phyloP scores from a whole-genome alignment of 2,797 vertebrate genomes.

The Scyliorhinus canicula region DNA sequence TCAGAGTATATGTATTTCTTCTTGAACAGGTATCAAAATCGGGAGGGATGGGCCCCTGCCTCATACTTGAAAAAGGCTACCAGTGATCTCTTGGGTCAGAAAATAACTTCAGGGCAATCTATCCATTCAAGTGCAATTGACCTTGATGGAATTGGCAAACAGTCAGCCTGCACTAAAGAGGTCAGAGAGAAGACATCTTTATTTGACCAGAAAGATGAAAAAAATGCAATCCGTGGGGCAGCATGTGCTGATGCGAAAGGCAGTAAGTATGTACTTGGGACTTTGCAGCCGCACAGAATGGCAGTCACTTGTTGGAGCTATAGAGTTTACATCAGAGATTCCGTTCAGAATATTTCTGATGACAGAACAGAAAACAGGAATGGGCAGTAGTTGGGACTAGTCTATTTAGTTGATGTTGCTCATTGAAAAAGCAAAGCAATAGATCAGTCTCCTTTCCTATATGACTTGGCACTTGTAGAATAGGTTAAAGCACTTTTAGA shows the following conservation, averaged over 20 bases:
- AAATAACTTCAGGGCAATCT: slow-evolving; percentile 65
- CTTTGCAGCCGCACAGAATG: background rate
- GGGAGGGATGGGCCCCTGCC: slow-evolving; percentile 95
- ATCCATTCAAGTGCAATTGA: slow-evolving; percentile 73
- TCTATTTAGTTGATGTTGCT: background rate
- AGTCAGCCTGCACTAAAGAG: slow-evolving; percentile 52
- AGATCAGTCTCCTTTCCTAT: background rate
- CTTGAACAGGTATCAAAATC: slow-evolving; percentile 75
- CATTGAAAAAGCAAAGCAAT: background rate
- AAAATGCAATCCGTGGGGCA: slow-evolving; percentile 48
- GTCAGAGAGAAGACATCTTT: slow-evolving; percentile 64
- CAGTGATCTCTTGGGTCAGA: slow-evolving; percentile 68
- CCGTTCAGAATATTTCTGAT: background rate
- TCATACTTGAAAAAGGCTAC: slow-evolving; percentile 85
- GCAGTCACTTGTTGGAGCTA: background rate
- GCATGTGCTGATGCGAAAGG: slow-evolving; percentile 54
- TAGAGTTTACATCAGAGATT: background rate
- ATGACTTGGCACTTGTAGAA: background rate
- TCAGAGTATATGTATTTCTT: background rate
- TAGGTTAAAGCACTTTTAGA: background rate
- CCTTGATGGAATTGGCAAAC: slow-evolving; percentile 73
- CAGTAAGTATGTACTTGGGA: slow-evolving; percentile 63
- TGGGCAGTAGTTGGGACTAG: no score
- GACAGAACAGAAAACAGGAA: background rate
- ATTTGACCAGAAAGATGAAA: slow-evolving; percentile 52